Base-by-base conservation (phyloP, 2,113 vertebrate genomes). In the Canis aureus region DNA sequence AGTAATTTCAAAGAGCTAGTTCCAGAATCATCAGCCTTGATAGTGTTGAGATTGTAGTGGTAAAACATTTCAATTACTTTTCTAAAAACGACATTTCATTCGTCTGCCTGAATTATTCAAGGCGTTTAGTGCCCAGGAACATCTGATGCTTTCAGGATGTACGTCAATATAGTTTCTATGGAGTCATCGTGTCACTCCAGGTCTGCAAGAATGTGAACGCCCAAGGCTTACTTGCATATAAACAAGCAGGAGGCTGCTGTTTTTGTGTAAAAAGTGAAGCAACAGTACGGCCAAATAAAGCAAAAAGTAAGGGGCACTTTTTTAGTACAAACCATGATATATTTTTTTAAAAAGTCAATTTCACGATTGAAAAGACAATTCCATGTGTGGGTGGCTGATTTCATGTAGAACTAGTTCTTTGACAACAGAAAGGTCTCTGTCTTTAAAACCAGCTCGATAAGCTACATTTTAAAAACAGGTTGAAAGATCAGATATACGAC, bases 381-480 rank as follows among this genome's bases (percentile, higher is more conserved):
- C 67, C 57, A 19, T 51, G 23, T 53, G 38, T 32, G 84, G 64
- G 29, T 69, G 78, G 97, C 89, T 92, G 92, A 97, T 80, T 94
- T 91, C 67, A 89, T 87, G 83, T 76, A 98, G 96, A 98, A 96
- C 97, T 98, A 99, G 98, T 98, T 98, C 98, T 99, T 99, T 98
- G 98, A 98, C 22, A 49, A 89, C 11, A 96, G 96, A 78, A 96
- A 95, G 85, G n/a, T 86, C 91, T 91, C 98, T 98, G 98, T 97
- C 74, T 99, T 99, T 99, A 98, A 99, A 99, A 99, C 91, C 94
- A 99, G 98, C 99, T 98, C 79, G 57, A n/a, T 35, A 93, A 98
- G 98, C 98, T 97, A 95, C 93, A 94, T 98, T 99, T 99, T 99
- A 99, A 99, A 98, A 98, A 98, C 98, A 99, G 98, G 4, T 97